A percentile compares a stretch with the other conserved stretches of the same genome.
Conservation (phyloP, 2,797 vertebrate genomes). For the Remorina albescens region DNA sequence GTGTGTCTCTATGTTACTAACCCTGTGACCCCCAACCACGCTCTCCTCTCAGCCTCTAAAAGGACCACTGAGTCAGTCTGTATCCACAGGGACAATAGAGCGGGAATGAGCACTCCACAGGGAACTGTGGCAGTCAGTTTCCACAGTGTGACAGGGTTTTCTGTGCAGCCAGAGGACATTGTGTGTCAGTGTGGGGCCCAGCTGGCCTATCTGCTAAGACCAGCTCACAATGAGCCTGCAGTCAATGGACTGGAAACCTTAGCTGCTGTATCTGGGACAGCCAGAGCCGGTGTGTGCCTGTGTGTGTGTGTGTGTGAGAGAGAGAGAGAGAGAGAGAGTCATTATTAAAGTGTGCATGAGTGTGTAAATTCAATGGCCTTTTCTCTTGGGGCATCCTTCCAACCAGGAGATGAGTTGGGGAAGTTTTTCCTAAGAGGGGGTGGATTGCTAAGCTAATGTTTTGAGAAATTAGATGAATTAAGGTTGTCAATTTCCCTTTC, state of each 20-base stretch:
- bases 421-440: slow-evolving; percentile 37
- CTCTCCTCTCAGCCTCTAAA: slow-evolving; percentile 60
- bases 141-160: slow-evolving; percentile 65
- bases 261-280: slow-evolving; percentile 79
- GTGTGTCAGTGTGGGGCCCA: slow-evolving; percentile 81
- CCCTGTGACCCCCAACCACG: slow-evolving; percentile 63
- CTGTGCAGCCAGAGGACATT: slow-evolving; percentile 77
- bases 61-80: slow-evolving; percentile 71
- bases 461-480: slow-evolving; percentile 59
- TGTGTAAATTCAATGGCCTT: slow-evolving; percentile 64
- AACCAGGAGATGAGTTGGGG: slow-evolving; percentile 65
- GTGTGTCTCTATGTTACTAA: slow-evolving; percentile 59
- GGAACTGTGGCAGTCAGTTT: slow-evolving; percentile 74
- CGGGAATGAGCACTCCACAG: slow-evolving; percentile 67
- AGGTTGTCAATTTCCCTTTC: slow-evolving; percentile 44
- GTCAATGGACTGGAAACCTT: slow-evolving; percentile 82
- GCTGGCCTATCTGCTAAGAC: slow-evolving; percentile 84
- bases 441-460: slow-evolving; percentile 65
- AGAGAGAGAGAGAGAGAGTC: slow-evolving; percentile 54
- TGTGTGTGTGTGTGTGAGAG: slow-evolving; percentile 52
- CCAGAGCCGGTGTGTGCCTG: slow-evolving; percentile 71
- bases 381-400: slow-evolving; percentile 64
- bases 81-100: slow-evolving; percentile 76
- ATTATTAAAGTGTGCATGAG: slow-evolving; percentile 49
- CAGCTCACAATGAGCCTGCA: slow-evolving; percentile 81